Conservation (phyloP, 2,113 vertebrate species). For the Grammomys dolichurus region DNA sequence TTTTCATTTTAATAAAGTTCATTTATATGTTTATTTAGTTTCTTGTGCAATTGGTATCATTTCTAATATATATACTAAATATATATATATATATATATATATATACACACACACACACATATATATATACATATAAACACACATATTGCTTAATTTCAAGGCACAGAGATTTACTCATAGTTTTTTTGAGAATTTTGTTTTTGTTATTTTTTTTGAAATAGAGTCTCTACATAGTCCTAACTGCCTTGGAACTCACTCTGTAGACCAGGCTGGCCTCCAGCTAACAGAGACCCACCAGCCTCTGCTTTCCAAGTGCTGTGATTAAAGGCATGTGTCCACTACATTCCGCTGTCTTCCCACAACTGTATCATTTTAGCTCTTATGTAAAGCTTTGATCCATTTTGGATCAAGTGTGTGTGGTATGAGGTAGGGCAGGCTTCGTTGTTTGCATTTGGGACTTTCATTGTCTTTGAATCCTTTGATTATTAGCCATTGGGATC, state of each 20-base stretch:
- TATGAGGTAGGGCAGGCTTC: not conserved
- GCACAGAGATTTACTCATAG: not conserved
- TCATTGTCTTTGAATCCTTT: not conserved
- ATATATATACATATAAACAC: not conserved
- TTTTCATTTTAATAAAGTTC: not conserved
- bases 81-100: not conserved
- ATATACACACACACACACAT: not conserved
- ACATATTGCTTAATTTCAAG: not conserved
- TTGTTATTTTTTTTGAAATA: not conserved
- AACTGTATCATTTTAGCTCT: not conserved
- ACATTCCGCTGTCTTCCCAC: not conserved
- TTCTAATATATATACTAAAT: not conserved
- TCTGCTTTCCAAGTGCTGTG: not conserved
- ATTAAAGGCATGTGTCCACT: no score
- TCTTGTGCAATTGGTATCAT: not conserved
- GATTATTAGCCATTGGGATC: no score
- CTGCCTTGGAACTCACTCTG: not conserved
- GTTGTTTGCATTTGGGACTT: accelerated
- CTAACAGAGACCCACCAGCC: not conserved
- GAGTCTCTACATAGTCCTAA: not conserved
- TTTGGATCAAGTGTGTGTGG: not conserved
- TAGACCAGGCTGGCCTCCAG: not conserved
- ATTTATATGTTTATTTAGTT: not conserved
- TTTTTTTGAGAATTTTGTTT: not conserved
- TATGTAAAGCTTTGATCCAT: not conserved